Base-by-base conservation (phyloP, 2,888 invertebrate genomes). In the Polia nebulosa region DNA sequence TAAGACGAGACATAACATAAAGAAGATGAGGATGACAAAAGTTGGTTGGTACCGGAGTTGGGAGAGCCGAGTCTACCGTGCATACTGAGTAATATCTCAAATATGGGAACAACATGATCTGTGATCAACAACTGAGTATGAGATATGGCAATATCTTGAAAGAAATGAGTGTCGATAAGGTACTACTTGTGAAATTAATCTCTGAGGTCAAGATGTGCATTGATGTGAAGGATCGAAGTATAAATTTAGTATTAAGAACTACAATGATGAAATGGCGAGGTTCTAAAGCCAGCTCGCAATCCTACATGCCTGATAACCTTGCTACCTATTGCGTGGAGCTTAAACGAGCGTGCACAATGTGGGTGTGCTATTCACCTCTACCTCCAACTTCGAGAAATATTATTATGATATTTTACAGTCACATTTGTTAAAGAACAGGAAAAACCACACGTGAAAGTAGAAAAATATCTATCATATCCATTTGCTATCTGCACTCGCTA, bases 371-470 rank as follows among this genome's bases (percentile, higher is more conserved):
- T 4, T 27, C 25, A 39, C 20, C 22, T 9, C 17, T 32, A 8
- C 11, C 8, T 11, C 39, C 15, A 32, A 1, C 17, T 32, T 44
- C 27, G 9, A 69, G 11, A 20, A 61, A 39, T 15, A 4, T 32
- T 29, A 45, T 13, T 9, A 39, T 15, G 7, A 52, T 29, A 45
- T 13, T 9, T 29, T 34, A 27, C 8, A 25, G 25, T 17, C 3
- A 20, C 3, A 22, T 6, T 34, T 32, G 22, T 25, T 22, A 56
- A 49, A 29, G 13, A 5, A 22, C 22, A 27, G 13, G 25, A 39
- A 60, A 53, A n/a, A 15, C 25, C 25, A 68, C 71, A 72, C 41
- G 67, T 3, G 2, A 49, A 36, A 34, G 34, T 55, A 41, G 45
- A 7, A 7, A 32, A n/a, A n/a, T 17, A 15, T 49, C 27, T 66